Percentiles rank a stretch among this genome's conserved stretches.
These are phyloP conservation scores for Poeciliopsis turneri DNA, from an alignment of 2,797 vertebrate species.

Conservation along the genomic window DNA sequence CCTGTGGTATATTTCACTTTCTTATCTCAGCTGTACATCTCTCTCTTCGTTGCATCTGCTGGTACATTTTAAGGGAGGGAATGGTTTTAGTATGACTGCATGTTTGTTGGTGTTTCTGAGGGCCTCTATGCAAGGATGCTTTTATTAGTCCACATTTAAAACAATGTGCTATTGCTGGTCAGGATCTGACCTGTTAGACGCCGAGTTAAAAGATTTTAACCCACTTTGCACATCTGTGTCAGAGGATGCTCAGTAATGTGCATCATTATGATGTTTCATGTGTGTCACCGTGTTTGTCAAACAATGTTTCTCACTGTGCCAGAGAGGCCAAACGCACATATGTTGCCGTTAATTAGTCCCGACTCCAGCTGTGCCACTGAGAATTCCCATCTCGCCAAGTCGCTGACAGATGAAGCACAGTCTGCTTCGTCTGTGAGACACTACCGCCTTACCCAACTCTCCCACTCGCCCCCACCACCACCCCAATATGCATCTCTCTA, in stretches of 20 bases:
- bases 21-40: background rate
- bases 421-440: conserved; percentile 56
- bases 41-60: background rate
- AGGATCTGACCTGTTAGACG: background rate
- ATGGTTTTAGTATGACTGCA: background rate
- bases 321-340: conserved; percentile 44
- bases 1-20: background rate
- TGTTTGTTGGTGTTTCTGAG: background rate
- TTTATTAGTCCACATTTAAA: background rate
- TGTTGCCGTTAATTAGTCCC: conserved; percentile 65
- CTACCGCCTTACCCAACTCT: conserved; percentile 50
- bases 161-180: background rate
- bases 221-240: conserved; percentile 1
- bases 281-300: conserved; percentile 23
- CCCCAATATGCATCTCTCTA: conserved; percentile 56
- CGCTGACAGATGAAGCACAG: conserved; percentile 68
- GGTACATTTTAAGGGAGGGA: background rate
- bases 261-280: conserved; percentile 3
- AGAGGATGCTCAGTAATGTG: background rate
- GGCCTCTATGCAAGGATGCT: background rate
- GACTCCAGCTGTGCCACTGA: conserved; percentile 65
- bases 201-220: background rate
- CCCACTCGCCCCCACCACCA: conserved; percentile 19
- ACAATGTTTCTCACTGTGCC: conserved; percentile 23
- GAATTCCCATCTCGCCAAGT: conserved; percentile 44